A percentile compares a stretch with the other conserved stretches of the same genome.
Evolutionary conservation across 2,797 vertebrate genomes (phyloP).

Genomic region (Merluccius polli): DNA sequence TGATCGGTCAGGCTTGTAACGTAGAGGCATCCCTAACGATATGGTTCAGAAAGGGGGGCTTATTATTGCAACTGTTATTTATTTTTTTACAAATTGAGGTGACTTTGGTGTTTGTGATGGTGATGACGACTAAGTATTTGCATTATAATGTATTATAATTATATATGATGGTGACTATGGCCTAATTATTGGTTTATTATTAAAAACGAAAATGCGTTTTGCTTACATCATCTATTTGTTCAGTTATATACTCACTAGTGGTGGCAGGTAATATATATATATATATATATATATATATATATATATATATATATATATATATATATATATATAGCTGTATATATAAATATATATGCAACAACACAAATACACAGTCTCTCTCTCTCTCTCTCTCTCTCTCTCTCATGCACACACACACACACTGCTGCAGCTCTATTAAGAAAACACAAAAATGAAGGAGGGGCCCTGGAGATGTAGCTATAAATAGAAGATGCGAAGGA

Average conservation of each 20-base stretch:
- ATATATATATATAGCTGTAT: too few relatives aligned
- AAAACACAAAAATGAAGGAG: conserved; percentile 38
- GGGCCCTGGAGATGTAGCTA: conserved; percentile 53
- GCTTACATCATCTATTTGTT: neutral
- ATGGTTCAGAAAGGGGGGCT: neutral
- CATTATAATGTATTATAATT: neutral
- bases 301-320: too few relatives aligned
- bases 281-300: too few relatives aligned
- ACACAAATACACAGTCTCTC: too few relatives aligned
- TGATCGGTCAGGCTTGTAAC: too few relatives aligned
- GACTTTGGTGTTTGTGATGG: neutral
- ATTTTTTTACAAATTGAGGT: too few relatives aligned
- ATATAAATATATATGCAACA: too few relatives aligned
- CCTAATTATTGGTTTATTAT: neutral
- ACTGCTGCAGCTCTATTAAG: conserved; percentile 31
- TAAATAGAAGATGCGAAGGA: conserved; percentile 54
- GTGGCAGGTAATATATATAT: neutral
- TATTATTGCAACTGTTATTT: too few relatives aligned
- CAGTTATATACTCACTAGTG: neutral
- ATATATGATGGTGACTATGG: neutral
- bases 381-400: too few relatives aligned
- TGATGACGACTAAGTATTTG: too few relatives aligned
- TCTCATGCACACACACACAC: neutral
- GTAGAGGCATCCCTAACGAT: neutral
- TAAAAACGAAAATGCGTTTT: neutral